These are phyloP conservation scores for Gnathonemus echidnorhynchus DNA, from an alignment of 2,113 vertebrate genomes.

Conservation along the genomic window DNA sequence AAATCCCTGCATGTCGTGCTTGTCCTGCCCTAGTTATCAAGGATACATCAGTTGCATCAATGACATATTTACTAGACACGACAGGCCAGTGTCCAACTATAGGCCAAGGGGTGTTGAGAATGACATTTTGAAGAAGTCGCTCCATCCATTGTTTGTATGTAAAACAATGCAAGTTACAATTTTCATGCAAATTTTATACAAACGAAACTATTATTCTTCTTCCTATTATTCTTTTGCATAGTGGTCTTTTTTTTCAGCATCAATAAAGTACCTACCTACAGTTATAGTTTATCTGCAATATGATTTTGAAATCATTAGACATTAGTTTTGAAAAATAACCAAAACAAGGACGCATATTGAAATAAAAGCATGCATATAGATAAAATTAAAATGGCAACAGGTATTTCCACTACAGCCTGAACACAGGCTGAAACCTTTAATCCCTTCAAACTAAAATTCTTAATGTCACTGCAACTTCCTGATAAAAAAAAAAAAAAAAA, in stretches of 20 bases:
- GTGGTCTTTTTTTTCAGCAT: background rate
- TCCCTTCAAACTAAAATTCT: too few relatives aligned
- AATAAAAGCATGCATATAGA: background rate
- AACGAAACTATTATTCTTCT: background rate
- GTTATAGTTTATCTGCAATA: background rate
- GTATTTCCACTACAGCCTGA: background rate
- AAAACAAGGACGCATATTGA: background rate
- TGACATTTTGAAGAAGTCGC: background rate
- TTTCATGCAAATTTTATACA: background rate
- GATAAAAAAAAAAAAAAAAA: too few relatives aligned
- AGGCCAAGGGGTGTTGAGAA: background rate
- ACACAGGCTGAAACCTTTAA: background rate
- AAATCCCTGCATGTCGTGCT: background rate
- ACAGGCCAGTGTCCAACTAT: background rate
- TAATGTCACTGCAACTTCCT: background rate
- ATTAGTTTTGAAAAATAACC: background rate
- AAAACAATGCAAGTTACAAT: background rate
- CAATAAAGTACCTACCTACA: background rate
- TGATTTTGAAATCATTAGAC: background rate
- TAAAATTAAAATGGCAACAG: background rate
- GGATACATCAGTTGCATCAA: background rate
- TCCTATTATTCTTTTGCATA: background rate
- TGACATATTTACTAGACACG: background rate
- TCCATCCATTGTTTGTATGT: background rate
- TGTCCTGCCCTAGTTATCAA: background rate